Evolutionary conservation across 1,140 invertebrate species (phyloP).

Genomic region (Bombus pyrosoma): DNA sequence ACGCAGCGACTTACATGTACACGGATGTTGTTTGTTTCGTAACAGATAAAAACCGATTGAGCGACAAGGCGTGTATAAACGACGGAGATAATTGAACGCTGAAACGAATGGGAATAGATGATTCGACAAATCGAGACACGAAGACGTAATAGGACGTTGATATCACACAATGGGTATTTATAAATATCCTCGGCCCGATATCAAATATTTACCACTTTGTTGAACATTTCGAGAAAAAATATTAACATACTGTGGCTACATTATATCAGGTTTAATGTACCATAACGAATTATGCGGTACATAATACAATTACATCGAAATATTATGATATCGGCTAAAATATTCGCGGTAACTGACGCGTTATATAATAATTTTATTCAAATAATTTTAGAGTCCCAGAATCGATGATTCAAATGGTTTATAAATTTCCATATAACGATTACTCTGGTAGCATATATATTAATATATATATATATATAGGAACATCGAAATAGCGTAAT

Average conservation of each 20-base stretch:
- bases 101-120: slow-evolving; percentile 53
- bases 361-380: slow-evolving; percentile 12
- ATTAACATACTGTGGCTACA: slow-evolving; percentile 19
- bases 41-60: slow-evolving; percentile 50
- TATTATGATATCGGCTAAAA: slow-evolving; percentile 4
- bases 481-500: not conserved
- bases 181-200: slow-evolving; percentile 32
- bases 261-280: slow-evolving; percentile 41
- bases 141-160: slow-evolving; percentile 51
- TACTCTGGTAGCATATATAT: not conserved
- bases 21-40: slow-evolving; percentile 47
- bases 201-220: slow-evolving; percentile 36
- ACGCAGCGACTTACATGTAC: slow-evolving; percentile 9
- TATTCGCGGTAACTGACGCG: not conserved
- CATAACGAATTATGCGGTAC: slow-evolving; percentile 20
- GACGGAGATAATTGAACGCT: slow-evolving; percentile 46
- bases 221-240: not conserved
- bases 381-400: not conserved
- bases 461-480: too few relatives aligned
- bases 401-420: not conserved
- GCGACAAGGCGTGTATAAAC: slow-evolving; percentile 32
- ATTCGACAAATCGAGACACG: slow-evolving; percentile 46
- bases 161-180: slow-evolving; percentile 38
- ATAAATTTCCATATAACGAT: not conserved
- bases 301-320: slow-evolving; percentile 7